Percentiles rank a stretch among this genome's conserved stretches.
These are phyloP conservation scores for Nasonovia ribisnigri DNA, from an alignment of 2,888 invertebrate species.

Conservation along the genomic window DNA sequence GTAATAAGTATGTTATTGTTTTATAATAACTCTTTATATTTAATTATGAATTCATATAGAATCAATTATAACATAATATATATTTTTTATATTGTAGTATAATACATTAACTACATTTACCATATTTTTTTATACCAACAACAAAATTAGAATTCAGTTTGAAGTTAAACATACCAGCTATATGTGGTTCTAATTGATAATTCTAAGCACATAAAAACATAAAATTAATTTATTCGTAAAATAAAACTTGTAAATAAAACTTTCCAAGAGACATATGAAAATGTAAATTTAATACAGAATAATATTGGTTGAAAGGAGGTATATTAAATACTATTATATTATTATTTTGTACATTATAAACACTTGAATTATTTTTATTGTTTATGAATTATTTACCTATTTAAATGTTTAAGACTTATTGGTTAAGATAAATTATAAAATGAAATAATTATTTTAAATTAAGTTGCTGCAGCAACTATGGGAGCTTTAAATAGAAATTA, in stretches of 20 bases:
- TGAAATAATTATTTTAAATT: background rate
- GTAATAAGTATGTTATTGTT: background rate
- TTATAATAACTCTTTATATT: too few relatives aligned
- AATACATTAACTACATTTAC: background rate
- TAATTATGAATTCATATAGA: background rate
- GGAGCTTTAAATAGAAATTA: background rate
- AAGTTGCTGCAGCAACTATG: background rate
- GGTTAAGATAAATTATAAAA: background rate
- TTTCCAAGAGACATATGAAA: background rate
- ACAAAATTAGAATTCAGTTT: background rate
- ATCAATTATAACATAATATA: background rate
- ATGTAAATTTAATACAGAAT: background rate
- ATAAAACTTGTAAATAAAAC: background rate
- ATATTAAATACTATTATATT: background rate
- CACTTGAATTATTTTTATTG: background rate
- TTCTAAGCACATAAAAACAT: background rate
- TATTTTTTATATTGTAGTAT: background rate
- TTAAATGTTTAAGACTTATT: background rate
- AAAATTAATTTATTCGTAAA: background rate
- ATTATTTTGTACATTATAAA: background rate
- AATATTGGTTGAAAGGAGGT: background rate
- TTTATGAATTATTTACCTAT: background rate
- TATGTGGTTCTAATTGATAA: background rate
- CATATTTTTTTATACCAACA: background rate
- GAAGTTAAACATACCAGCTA: background rate